Percentiles rank a stretch among this genome's conserved stretches.
Evolutionary conservation across 2,113 vertebrate genomes (phyloP).

Genomic region (Vicugna pacos): DNA sequence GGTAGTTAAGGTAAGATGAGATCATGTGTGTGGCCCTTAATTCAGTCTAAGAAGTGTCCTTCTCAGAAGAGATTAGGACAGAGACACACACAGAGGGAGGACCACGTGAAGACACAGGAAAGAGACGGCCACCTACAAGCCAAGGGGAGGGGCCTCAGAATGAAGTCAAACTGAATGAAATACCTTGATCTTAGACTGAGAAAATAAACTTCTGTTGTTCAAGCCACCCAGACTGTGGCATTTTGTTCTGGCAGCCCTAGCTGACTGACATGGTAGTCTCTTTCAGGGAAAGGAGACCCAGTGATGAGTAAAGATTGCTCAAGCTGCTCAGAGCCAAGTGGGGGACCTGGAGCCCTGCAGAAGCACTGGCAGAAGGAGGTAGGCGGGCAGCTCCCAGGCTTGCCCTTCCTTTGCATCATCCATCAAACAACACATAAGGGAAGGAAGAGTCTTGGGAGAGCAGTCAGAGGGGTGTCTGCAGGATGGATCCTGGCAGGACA

Average conservation of each 20-base stretch:
- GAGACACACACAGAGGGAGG: neutral
- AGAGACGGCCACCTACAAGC: neutral
- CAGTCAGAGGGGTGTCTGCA: neutral
- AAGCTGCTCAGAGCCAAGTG: neutral
- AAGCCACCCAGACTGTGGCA: fast-evolving
- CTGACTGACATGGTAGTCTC: neutral
- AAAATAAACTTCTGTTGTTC: neutral
- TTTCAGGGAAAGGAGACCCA: neutral
- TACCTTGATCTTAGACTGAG: neutral
- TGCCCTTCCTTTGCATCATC: neutral
- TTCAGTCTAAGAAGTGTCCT: neutral
- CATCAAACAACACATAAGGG: neutral
- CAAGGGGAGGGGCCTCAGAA: neutral
- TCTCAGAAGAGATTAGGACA: neutral
- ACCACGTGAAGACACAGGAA: neutral
- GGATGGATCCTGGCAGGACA: neutral
- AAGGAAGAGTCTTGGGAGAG: neutral
- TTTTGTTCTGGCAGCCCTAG: neutral
- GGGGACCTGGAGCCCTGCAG: neutral
- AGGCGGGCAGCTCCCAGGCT: neutral
- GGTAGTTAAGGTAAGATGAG: neutral
- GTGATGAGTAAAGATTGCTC: neutral
- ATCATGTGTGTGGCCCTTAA: neutral
- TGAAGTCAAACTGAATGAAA: neutral
- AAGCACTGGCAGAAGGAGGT: neutral